Base-by-base conservation (phyloP, 2,113 vertebrate species). In the Onychostruthus taczanowskii region DNA sequence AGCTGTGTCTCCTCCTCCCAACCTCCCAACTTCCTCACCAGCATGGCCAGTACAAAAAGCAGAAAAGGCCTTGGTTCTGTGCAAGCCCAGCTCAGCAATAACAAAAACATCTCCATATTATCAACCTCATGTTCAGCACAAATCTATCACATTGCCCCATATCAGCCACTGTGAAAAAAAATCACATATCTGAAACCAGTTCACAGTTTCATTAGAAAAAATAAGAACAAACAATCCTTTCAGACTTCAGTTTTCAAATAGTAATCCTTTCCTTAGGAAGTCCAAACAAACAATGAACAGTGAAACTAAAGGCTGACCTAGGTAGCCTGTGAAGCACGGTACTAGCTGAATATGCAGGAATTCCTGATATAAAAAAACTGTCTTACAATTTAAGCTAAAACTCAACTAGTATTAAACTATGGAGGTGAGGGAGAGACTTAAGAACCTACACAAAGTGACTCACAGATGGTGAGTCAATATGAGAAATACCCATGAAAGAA, bases 31-130 rank as follows among this genome's bases (percentile, higher is more conserved):
- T 31, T 69, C 47, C 63, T 19, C 0, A 0, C 12, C 41, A 43
- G 47, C 2, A 1, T 16, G 20, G 20, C n/a, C 15, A 56, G 13
- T 13, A 89, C 0, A 0, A 55, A 27, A 76, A 35, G 18, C 10
- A 47, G n/a, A 69, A 69, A 76, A 83, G 21, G 12, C 21, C 20
- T 33, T 37, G 43, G 22, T 16, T 69, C 21, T 55, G 26, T 23
- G 31, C 37, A 63, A 77, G 55, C 8, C 14, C 56, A 43, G 35
- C 49, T 33, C 43, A 70, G 49, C 35, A 69, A 12, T 11, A 83
- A 35, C 41, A 70, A 44, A 84, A 76, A 23, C 15, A 50, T 28
- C 43, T 63, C 56, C 44, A 28, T 4, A 21, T 56, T 50, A 33
- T 63, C 56, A 70, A 23, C 22, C 7, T 16, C 24, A n/a, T 7